Evolutionary conservation across 2,888 invertebrate genomes (phyloP), one percentile per base, ranked within the genome.

Genomic region (Andrena hattorfiana): DNA sequence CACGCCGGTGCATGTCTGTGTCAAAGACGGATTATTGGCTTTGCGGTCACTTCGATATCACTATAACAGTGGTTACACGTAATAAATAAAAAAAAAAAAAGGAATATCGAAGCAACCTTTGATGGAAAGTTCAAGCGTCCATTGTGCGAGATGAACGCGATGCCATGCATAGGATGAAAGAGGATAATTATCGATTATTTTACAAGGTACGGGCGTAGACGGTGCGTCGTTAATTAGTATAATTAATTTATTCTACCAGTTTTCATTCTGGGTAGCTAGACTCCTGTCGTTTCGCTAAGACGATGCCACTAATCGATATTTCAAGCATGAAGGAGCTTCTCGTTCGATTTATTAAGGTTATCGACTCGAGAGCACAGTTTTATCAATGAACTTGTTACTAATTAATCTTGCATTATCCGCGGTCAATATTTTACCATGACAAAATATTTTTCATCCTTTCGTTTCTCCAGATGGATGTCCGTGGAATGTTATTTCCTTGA

Each of bases 31-130:
- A 80, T 70, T 73, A 74, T 79, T 73, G 75, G 64, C 87, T 84
- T 84, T 84, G 77, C 76, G 86, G 85, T 86, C 81, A 70, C 69
- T 81, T 81, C 77, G 76, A 81, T 76, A 71, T 69, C 42, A 32
- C 30, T 30, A 20, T 30, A 20, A 69, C 62, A 30, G 35, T 35
- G 68, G 77, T 82, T 84, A 78, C 77, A 63, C 64, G 62, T 82
- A 82, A 82, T 75, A 63, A 82, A 75, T 63, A 67, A 59, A 69
- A 71, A 67, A 69, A 71, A 67, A 51, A 59, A n/a, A 49, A 32
- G 42, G 51, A 26, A 26, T 48, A 76, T 56, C 49, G 20, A 67
- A 59, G 48, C 20, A 73, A 26, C 56, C 71, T 83, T 76, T 81
- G 73, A 74, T 68, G 56, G 63, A 32, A 62, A 49, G 62, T 62